Conservation (phyloP, 2,888 invertebrate genomes). For the Sisyra nigra region DNA sequence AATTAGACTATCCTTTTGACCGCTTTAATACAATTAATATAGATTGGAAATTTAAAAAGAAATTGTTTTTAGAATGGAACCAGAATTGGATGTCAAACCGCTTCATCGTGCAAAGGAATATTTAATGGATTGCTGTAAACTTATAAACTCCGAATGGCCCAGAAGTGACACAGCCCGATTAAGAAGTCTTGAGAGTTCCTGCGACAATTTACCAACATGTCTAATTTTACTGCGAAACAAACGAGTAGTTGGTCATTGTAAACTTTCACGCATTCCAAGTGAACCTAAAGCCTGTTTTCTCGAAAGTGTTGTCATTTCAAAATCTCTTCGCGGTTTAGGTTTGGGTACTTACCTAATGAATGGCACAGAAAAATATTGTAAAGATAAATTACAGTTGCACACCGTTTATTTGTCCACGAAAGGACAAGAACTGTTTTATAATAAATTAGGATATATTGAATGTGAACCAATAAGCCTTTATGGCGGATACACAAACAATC, state of each 20-base stretch:
- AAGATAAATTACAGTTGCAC: slow-evolving; percentile 38
- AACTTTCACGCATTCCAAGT: slow-evolving; percentile 55
- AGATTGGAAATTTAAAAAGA: too few relatives aligned
- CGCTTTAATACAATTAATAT: too few relatives aligned
- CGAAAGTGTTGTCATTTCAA: slow-evolving; percentile 67
- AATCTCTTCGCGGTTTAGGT: slow-evolving; percentile 52
- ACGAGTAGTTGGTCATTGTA: slow-evolving; percentile 59
- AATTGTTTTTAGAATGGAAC: slow-evolving; percentile 6
- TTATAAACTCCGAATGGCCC: slow-evolving; percentile 80
- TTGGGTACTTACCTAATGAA: slow-evolving; percentile 60
- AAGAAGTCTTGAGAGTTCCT: slow-evolving; percentile 54
- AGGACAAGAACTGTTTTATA: slow-evolving; percentile 60
- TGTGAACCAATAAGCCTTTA: slow-evolving; percentile 57
- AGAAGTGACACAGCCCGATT: slow-evolving; percentile 65
- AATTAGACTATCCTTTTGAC: too few relatives aligned
- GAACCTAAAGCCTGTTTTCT: slow-evolving; percentile 57
- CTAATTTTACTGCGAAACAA: slow-evolving; percentile 43
- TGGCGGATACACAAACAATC: slow-evolving; percentile 24
- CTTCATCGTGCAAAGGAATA: slow-evolving; percentile 59
- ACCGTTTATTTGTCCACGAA: slow-evolving; percentile 51
- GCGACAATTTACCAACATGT: slow-evolving; percentile 55
- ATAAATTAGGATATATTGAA: slow-evolving; percentile 51
- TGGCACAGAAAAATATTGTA: slow-evolving; percentile 58
- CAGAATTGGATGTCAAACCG: slow-evolving; percentile 34
- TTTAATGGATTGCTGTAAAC: slow-evolving; percentile 50